These are phyloP conservation scores for Strix aluco DNA, from an alignment of 2,113 vertebrate species.

Conservation along the genomic window DNA sequence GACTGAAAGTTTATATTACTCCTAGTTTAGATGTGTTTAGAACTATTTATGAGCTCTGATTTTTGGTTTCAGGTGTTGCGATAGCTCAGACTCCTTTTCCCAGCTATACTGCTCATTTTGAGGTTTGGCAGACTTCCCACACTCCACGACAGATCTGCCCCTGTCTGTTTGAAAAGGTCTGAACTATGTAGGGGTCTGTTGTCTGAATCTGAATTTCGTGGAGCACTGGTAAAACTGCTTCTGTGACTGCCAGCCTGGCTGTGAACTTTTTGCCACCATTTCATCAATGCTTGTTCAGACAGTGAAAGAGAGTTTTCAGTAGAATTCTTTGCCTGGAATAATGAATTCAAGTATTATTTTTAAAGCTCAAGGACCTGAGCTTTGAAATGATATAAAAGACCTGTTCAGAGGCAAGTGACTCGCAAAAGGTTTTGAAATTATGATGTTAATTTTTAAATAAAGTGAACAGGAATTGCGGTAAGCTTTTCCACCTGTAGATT, in stretches of 20 bases:
- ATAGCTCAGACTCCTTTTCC: conserved; percentile 38
- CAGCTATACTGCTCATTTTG: conserved; percentile 18
- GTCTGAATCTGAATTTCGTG: conserved; percentile 30
- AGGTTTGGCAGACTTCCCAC: conserved; percentile 4
- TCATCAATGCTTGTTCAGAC: not conserved
- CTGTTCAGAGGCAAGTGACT: conserved; percentile 20
- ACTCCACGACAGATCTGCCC: not conserved
- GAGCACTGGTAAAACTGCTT: conserved; percentile 35
- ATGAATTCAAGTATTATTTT: conserved; percentile 37
- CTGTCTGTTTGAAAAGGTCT: conserved; percentile 37
- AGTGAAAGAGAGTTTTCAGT: conserved; percentile 4
- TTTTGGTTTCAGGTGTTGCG: conserved; percentile 62
- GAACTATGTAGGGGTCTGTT: conserved; percentile 39
- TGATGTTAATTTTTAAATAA: conserved; percentile 30
- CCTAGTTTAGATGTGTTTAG: not conserved
- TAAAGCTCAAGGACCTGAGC: conserved; percentile 34
- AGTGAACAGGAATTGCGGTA: not conserved
- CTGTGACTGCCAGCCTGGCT: conserved; percentile 27
- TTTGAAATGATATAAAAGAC: conserved; percentile 24
- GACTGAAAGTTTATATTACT: not conserved
- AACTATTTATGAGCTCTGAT: not conserved
- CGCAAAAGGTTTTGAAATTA: conserved; percentile 40
- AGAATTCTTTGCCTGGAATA: not conserved
- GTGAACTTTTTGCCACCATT: conserved; percentile 48
- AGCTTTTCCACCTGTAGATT: conserved; percentile 27